Evolutionary conservation across 2,113 vertebrate species (phyloP).

Genomic region (Prunella fulvescens): DNA sequence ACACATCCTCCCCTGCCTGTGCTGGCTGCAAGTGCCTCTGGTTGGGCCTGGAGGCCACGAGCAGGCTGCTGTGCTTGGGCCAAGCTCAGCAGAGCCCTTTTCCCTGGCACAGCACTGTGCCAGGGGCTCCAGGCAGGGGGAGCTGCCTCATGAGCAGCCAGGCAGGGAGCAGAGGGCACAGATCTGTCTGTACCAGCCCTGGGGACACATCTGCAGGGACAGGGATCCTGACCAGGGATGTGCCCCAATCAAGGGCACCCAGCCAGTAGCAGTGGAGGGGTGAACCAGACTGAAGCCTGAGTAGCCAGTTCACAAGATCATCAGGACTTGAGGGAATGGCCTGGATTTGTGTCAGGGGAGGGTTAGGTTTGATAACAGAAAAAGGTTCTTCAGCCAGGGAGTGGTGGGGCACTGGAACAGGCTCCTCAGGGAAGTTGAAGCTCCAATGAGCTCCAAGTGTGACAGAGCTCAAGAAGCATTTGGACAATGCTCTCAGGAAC

Average conservation of each 20-base stretch:
- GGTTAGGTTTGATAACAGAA: not conserved
- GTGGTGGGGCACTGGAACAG: not conserved
- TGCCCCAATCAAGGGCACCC: not conserved
- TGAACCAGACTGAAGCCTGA: not conserved
- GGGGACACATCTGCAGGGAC: rapidly evolving
- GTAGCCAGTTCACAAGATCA: not conserved
- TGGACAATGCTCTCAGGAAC: not conserved
- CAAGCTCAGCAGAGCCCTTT: not conserved
- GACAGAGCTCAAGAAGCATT: not conserved
- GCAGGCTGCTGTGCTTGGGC: not conserved
- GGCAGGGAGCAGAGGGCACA: rapidly evolving
- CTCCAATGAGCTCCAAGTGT: not conserved
- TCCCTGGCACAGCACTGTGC: not conserved
- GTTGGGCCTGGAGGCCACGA: not conserved
- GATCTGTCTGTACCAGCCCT: not conserved
- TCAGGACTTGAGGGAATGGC: not conserved
- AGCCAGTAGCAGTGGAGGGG: not conserved
- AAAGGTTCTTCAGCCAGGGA: not conserved
- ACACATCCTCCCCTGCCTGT: not conserved
- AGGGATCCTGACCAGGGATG: not conserved
- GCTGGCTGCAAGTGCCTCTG: not conserved
- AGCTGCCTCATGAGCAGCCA: rapidly evolving
- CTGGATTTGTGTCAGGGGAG: not conserved
- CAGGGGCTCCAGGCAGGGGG: not conserved
- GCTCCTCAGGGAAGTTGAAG: not conserved